Base-by-base conservation (phyloP, 2,888 invertebrate species). In the Zygothrica quintamaculata region DNA sequence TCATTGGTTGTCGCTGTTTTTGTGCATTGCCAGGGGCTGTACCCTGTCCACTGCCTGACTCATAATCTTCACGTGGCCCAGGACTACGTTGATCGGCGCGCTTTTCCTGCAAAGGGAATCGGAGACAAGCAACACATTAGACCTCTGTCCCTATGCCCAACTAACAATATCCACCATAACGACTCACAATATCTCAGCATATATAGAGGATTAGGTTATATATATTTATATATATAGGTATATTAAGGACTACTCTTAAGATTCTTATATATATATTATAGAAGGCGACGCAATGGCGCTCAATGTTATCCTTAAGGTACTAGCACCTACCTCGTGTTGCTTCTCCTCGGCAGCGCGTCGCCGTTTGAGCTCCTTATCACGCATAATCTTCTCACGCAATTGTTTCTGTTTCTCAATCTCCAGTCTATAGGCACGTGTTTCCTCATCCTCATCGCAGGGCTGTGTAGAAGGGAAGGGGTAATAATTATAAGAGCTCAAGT, bases 361-460 rank as follows among this genome's bases (percentile, higher is more conserved):
- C 18, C 92, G 88, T 72, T 92, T 89, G 79, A 92, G 89, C 88
- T 92, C 92, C 74, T 92, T 92, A 73, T 92, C 90, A 34, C 89
- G 89, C 65, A 92, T 78, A 9, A 92, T 88, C 75, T 90, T 90
- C 70, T 92, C 92, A 6, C 92, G 90, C 71, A 91, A 66, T 52
- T 89, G 89, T 67, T 92, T 92, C 74, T 92, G 92, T 55, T 92
- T 92, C 76, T 92, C 92, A 15, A 92, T 92, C 88, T 92, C 89
- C 57, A 89, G 72, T 48, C 92, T 89, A 74, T 92, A 92, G 37
- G 88, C 90, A 56, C 90, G 90, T 12, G 92, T 92, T 69, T 92
- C 92, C 72, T 92, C 92, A 72, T 92, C 92, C 77, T 92, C 92
- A 47, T 92, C 91, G 74, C 75, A 84, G 29, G 88, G 88, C 88